Evolutionary conservation across 1,140 invertebrate species (phyloP), one percentile per base, ranked within the genome.

Genomic region (Planococcus citri): DNA sequence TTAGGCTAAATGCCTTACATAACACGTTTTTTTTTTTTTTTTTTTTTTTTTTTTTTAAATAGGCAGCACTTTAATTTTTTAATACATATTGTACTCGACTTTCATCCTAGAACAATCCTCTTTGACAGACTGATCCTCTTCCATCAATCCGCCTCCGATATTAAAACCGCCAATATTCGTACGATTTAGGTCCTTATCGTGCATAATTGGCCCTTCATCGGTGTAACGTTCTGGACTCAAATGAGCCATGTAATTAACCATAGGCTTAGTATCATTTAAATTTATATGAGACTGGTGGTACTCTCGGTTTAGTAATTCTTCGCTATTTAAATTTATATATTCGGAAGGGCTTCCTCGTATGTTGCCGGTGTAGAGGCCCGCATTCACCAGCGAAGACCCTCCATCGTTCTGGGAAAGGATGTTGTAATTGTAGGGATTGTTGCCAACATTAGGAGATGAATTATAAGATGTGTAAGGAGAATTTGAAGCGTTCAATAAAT

Each of bases 401-500:
- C 60, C 60, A 21, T 64, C 60, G 17, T 64, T 64, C 20, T 64
- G 60, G 22, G 22, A 24, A 64, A 64, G 60, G 21, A 64, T 64
- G 60, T 27, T 64, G 22, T 64, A 64, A 64, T 64, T 64, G 17
- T 64, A 64, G 22, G 60, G 60, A 64, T 64, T 64, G 22, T 64
- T 64, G 60, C 10, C 22, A 10, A 64, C 60, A 17, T 64, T 64
- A 12, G 60, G 25, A 10, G 60, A 24, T 12, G 21, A 25, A 27
- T 64, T 64, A 27, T 64, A 77, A 77, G 80, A 27, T 81, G 78
- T 8, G 76, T 75, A 1, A 76, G 69, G 33, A 0, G 85, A 83
- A 51, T 83, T 83, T 1, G 87, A 83, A 0, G 87, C 85, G 68
- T 86, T 88, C 8, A 89, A 79, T n/a, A 87, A 76, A 72, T 89